Conservation (phyloP, 2,888 invertebrate genomes). For the Dysmachus trigonus region DNA sequence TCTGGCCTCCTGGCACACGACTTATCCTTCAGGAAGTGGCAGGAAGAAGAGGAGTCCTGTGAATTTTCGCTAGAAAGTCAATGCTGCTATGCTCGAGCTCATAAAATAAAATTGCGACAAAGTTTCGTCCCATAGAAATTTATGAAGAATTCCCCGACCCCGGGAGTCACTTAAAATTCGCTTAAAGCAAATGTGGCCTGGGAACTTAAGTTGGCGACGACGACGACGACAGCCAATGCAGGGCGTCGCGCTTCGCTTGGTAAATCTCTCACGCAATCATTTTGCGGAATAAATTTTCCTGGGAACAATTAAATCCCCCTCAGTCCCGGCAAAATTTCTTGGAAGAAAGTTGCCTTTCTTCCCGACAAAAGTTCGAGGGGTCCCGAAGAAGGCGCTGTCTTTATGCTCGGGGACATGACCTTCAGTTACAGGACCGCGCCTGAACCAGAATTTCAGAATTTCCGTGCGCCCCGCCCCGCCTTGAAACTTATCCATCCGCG, state of each 20-base stretch:
- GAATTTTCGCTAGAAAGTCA: neutral
- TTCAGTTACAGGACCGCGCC: neutral
- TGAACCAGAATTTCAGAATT: neutral
- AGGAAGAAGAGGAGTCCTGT: neutral
- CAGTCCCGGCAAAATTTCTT: neutral
- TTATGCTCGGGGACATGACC: neutral
- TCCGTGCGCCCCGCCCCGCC: neutral
- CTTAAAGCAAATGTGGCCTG: neutral
- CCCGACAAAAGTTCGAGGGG: neutral
- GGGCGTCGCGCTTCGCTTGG: conserved; percentile 24
- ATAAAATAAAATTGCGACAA: conserved; percentile 16
- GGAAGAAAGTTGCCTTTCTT: neutral
- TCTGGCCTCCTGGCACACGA: neutral
- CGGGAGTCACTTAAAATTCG: conserved; percentile 3
- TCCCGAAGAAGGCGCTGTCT: neutral
- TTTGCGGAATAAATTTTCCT: conserved; percentile 43
- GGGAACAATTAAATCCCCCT: conserved; percentile 43
- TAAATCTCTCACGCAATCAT: conserved; percentile 46
- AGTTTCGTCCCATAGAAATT: conserved; percentile 1
- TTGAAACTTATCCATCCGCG: neutral
- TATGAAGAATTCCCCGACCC: neutral
- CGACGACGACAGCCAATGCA: neutral
- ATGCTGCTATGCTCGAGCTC: neutral
- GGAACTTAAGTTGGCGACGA: neutral
- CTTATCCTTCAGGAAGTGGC: neutral